phyloP scores from a whole-genome alignment of 2,797 vertebrate species.

The Coluber constrictor region DNA sequence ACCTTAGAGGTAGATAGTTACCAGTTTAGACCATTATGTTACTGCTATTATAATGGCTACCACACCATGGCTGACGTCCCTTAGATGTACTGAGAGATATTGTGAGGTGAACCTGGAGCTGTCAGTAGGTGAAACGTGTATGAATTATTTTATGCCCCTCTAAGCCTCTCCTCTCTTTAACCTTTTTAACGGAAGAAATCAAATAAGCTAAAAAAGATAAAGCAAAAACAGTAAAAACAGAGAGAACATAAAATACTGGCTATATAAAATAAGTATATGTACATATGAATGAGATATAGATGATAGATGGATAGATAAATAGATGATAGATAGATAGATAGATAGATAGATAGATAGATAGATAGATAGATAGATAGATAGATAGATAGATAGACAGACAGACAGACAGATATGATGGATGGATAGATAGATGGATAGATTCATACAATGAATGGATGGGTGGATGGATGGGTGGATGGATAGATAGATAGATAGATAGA shows the following conservation, averaged over 20 bases:
- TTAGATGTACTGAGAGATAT: background rate
- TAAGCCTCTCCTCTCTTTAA: background rate
- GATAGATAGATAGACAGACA: too few species aligned
- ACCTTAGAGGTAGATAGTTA: background rate
- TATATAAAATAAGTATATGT: background rate
- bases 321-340: too few species aligned
- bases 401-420: too few species aligned
- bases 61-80: too few species aligned
- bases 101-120: background rate
- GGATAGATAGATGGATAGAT: too few species aligned
- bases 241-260: background rate
- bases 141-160: background rate
- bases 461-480: too few species aligned
- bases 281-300: background rate
- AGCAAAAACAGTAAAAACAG: background rate
- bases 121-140: background rate
- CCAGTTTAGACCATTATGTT: background rate
- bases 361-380: too few species aligned
- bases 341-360: too few species aligned
- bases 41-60: background rate
- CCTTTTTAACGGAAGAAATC: background rate
- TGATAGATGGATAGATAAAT: too few species aligned
- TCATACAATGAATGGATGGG: too few species aligned
- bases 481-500: too few species aligned
- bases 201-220: background rate